Percentiles rank a stretch among this genome's conserved stretches.
phyloP scores from a whole-genome alignment of 2,797 vertebrate species.

The Pipistrellus nathusii region DNA sequence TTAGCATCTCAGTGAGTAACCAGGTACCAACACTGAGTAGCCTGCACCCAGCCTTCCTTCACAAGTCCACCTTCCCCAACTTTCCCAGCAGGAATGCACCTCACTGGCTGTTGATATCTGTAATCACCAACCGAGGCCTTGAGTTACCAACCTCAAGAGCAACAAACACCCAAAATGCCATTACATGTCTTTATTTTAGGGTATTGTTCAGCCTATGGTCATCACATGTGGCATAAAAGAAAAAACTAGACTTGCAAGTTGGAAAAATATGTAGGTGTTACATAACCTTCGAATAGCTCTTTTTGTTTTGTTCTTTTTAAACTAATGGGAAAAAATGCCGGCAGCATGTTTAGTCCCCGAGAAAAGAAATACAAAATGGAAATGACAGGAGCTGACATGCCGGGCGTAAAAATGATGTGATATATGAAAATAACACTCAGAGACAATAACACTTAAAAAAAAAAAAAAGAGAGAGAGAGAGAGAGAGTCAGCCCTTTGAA shows the following conservation, averaged over 20 bases:
- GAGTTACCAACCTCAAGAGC: background rate
- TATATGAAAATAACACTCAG: background rate
- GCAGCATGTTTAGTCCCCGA: background rate
- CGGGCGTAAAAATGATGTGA: background rate
- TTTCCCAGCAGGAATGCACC: background rate
- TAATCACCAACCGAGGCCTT: background rate
- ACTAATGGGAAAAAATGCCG: background rate
- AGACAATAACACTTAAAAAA: background rate
- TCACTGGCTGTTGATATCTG: background rate
- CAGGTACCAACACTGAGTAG: background rate
- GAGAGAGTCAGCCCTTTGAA: background rate
- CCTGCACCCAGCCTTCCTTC: background rate
- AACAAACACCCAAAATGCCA: background rate
- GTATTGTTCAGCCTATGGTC: background rate
- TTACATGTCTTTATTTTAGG: background rate
- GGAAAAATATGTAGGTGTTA: background rate
- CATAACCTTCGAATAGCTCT: conserved; percentile 28
- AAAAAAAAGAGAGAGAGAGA: too few species aligned
- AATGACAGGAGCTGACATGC: conserved; percentile 57
- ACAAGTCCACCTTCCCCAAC: background rate
- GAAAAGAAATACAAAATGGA: conserved; percentile 61
- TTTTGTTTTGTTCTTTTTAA: conserved; percentile 24
- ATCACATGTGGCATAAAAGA: background rate
- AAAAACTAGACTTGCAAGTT: background rate
- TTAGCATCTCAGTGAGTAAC: background rate